Percentiles rank a stretch among this genome's conserved stretches.
Evolutionary conservation across 2,113 vertebrate species (phyloP).

Genomic region (Bubalus kerabau): DNA sequence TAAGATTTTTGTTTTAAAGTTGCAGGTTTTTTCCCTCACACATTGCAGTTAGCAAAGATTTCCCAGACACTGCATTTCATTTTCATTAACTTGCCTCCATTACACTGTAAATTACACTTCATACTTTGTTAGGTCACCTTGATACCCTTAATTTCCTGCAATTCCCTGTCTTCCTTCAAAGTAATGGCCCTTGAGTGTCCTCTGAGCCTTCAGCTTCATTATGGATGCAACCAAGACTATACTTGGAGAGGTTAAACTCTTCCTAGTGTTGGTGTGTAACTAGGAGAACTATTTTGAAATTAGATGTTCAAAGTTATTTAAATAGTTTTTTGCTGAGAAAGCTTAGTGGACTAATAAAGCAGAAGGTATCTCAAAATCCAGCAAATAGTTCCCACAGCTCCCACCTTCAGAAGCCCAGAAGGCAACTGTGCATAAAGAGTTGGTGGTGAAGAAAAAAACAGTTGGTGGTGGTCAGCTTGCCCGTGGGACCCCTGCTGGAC

Average conservation of each 20-base stretch:
- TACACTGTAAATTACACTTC: background rate
- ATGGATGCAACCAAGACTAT: background rate
- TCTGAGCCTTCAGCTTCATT: background rate
- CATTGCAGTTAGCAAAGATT: background rate
- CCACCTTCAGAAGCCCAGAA: background rate
- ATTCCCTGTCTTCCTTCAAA: conserved; percentile 1
- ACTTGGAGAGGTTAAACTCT: background rate
- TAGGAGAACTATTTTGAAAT: background rate
- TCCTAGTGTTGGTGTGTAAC: background rate
- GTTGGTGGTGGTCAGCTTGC: background rate
- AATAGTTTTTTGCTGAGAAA: background rate
- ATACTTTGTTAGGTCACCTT: background rate
- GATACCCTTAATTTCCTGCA: background rate
- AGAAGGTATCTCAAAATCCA: conserved; percentile 25
- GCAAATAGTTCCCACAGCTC: background rate
- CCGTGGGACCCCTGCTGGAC: background rate
- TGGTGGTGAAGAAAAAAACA: background rate
- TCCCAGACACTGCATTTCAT: background rate
- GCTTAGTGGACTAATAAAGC: background rate
- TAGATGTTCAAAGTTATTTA: background rate
- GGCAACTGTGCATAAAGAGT: background rate
- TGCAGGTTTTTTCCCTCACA: background rate
- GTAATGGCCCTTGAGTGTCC: background rate
- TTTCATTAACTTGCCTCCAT: background rate
- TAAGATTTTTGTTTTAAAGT: background rate